Evolutionary conservation across 2,797 vertebrate genomes (phyloP).

Genomic region (Pampus argenteus): DNA sequence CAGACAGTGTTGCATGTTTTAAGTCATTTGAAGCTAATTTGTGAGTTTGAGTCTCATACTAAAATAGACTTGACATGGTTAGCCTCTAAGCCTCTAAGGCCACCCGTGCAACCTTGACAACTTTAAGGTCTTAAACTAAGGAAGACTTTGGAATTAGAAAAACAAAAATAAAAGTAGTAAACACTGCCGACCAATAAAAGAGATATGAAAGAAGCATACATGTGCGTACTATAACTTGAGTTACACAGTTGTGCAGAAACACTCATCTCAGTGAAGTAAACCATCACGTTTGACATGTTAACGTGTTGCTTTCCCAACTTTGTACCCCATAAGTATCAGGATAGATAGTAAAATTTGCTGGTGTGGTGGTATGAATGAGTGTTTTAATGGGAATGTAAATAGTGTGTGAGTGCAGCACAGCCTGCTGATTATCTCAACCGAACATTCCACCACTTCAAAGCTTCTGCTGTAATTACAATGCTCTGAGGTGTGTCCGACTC

Average conservation of each 20-base stretch:
- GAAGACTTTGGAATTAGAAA: not conserved
- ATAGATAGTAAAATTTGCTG: constrained; percentile 39
- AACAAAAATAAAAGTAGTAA: not conserved
- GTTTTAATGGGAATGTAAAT: constrained; percentile 81
- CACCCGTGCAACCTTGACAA: not conserved
- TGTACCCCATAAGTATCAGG: constrained; percentile 17
- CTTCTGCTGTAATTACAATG: constrained; percentile 82
- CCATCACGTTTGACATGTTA: not conserved
- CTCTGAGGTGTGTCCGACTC: constrained; percentile 83
- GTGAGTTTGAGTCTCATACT: too few relatives aligned
- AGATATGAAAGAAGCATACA: too few relatives aligned
- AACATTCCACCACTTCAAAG: constrained; percentile 86
- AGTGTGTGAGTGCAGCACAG: constrained; percentile 71
- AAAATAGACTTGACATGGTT: too few relatives aligned
- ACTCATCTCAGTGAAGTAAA: not conserved
- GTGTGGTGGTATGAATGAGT: constrained; percentile 59
- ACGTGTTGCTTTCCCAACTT: constrained; percentile 17
- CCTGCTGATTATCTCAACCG: constrained; percentile 77
- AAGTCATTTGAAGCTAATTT: too few relatives aligned
- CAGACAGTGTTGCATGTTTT: too few relatives aligned
- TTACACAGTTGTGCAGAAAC: not conserved
- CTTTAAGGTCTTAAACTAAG: not conserved
- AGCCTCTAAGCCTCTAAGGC: too few relatives aligned
- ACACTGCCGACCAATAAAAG: not conserved
- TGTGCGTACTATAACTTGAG: not conserved